Conservation (phyloP, 2,888 invertebrate genomes). For the Exephanes ischioxanthus region DNA sequence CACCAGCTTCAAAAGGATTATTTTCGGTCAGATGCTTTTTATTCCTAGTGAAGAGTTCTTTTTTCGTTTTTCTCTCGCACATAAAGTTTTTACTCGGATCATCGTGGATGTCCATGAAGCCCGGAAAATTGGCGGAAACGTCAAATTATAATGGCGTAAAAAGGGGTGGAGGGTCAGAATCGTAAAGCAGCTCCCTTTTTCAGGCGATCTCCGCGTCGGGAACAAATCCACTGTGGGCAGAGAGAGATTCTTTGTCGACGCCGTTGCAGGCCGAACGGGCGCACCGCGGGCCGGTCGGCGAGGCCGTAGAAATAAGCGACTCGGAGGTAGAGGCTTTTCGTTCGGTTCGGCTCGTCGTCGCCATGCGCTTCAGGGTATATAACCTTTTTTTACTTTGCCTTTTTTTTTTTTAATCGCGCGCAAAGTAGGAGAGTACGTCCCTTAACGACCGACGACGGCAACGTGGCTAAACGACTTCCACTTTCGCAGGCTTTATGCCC, state of each 20-base stretch:
- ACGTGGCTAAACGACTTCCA: conserved; percentile 62
- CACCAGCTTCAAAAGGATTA: not conserved
- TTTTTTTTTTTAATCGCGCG: conserved; percentile 69
- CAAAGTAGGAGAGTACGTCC: conserved; percentile 74
- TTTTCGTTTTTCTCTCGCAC: not conserved
- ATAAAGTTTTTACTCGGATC: not conserved
- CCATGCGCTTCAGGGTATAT: not conserved
- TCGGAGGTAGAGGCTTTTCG: conserved; percentile 22
- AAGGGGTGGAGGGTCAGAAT: not conserved
- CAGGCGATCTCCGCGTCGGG: conserved; percentile 49
- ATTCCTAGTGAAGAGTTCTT: not conserved
- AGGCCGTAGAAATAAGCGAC: conserved; percentile 25
- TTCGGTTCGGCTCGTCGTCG: conserved; percentile 25
- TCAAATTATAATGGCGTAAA: conserved; percentile 69
- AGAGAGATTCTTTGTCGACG: conserved; percentile 41
- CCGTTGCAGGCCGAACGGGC: conserved; percentile 1
- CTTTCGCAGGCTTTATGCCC: conserved; percentile 42
- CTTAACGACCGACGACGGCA: conserved; percentile 71
- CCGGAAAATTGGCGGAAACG: not conserved
- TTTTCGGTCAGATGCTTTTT: not conserved
- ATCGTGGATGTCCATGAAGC: not conserved
- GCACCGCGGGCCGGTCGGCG: conserved; percentile 14
- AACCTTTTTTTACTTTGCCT: not conserved
- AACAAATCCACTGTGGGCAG: conserved; percentile 71
- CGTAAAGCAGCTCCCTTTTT: conserved; percentile 67